Evolutionary conservation across 35 echinoderm and acorn worm genomes (phyloP).

Genomic region (Lytechinus pictus): DNA sequence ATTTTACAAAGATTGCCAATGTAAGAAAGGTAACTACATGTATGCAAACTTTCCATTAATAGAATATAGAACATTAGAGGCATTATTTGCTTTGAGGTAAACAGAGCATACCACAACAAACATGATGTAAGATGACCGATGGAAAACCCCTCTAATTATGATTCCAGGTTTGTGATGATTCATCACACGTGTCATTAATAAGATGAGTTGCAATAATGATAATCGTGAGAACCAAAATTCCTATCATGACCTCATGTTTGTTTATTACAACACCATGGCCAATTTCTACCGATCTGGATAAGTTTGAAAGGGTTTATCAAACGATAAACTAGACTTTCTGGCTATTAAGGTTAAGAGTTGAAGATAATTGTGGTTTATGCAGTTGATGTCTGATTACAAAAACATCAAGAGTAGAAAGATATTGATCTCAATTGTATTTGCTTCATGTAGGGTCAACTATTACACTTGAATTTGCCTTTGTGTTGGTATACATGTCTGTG

Average conservation of each 20-base stretch:
- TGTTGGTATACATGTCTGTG: too few species aligned
- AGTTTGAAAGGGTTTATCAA: neutral
- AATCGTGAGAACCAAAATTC: neutral
- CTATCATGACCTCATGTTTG: neutral
- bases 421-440: neutral
- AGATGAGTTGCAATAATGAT: neutral
- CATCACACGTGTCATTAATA: slow-evolving; percentile 1
- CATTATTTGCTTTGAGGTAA: neutral
- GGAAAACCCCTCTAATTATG: neutral
- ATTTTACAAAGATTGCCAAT: neutral
- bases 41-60: neutral
- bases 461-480: too few species aligned
- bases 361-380: neutral
- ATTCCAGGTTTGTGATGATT: neutral
- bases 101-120: neutral
- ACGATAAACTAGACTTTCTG: neutral
- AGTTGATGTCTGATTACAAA: neutral
- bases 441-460: neutral
- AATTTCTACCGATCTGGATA: neutral
- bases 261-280: neutral
- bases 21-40: neutral
- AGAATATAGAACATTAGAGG: neutral
- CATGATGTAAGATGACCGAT: neutral
- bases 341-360: neutral
- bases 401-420: neutral